Base-by-base conservation (phyloP, 2,797 vertebrate genomes). In the Erithacus rubecula region DNA sequence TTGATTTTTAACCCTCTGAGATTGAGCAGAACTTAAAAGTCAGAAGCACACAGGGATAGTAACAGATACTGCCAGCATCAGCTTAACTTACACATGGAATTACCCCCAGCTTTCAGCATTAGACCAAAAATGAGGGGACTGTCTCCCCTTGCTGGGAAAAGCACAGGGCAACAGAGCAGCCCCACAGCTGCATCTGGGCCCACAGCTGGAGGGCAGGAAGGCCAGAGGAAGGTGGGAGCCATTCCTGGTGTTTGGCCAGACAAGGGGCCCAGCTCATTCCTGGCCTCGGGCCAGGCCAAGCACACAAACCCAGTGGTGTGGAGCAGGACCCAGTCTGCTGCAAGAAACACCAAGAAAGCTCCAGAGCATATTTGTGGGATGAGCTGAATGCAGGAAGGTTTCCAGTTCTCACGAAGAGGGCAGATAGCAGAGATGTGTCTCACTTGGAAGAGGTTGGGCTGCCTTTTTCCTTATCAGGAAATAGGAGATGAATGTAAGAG, bases 401-500 rank as follows among this genome's bases (percentile, higher is more conserved):
- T 96, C 93, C 94, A 95, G 65, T 87, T 89, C 83, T 89, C 78
- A 76, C 56, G 21, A 83, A 80, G 74, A 74, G 68, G 60, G 46
- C 81, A 95, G 88, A 96, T 58, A 94, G 93, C 91, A 64, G 70
- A 82, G 67, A 89, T 82, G 37, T n/a, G 41, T 77, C 94, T 95
- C 87, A 37, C 53, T 47, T 67, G 69, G 27, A 53, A 80, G 71
- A 93, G 87, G 67, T 2, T 81, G 74, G 47, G 69, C 51, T 89
- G 91, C 58, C 79, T 94, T 92, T 92, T 75, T 71, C 92, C 93
- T 93, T 93, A 93, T 93, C 95, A 91, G 94, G 89, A 90, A 83
- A 94, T 11, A 39, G 46, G 49, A 88, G 47, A 63, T 52, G 59
- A 92, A 65, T 15, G 3, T 15, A 39, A 67, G 58, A 87, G 67